Evolutionary conservation across 2,888 invertebrate genomes (phyloP).

Genomic region (Plutella xylostella): DNA sequence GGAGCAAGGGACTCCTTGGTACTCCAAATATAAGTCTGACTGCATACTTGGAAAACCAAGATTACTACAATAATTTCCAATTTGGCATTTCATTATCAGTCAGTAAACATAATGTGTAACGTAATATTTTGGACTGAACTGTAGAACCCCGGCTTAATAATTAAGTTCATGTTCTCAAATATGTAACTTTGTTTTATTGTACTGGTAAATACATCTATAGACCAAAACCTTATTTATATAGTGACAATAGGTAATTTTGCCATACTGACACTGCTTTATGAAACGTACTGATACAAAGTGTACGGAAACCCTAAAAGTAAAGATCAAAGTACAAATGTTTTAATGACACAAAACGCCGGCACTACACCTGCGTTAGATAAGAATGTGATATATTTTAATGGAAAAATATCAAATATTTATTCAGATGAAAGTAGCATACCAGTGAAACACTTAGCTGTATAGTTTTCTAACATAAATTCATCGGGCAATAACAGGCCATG

Average conservation of each 20-base stretch:
- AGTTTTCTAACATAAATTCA: conserved; percentile 18
- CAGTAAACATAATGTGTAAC: too few species aligned
- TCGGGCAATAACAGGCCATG: conserved; percentile 29
- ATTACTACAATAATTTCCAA: background rate
- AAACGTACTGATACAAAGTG: too few species aligned
- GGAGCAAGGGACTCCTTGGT: conserved; percentile 10
- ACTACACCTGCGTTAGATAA: background rate
- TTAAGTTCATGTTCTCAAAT: background rate
- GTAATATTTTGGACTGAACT: too few species aligned
- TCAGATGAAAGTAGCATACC: conserved; percentile 6
- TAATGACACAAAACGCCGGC: background rate
- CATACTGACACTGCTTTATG: too few species aligned
- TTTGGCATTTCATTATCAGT: background rate
- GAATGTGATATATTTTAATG: background rate
- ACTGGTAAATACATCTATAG: too few species aligned
- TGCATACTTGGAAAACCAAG: background rate
- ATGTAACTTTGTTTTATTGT: background rate
- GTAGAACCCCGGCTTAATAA: too few species aligned
- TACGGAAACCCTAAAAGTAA: too few species aligned
- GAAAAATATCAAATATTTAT: conserved; percentile 3
- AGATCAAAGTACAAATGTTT: too few species aligned
- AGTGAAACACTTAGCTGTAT: background rate
- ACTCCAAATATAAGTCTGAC: background rate
- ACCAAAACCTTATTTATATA: too few species aligned
- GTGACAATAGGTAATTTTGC: too few species aligned